These are phyloP conservation scores for Epirrita christyi DNA, from an alignment of 2,888 invertebrate genomes.

Conservation along the genomic window DNA sequence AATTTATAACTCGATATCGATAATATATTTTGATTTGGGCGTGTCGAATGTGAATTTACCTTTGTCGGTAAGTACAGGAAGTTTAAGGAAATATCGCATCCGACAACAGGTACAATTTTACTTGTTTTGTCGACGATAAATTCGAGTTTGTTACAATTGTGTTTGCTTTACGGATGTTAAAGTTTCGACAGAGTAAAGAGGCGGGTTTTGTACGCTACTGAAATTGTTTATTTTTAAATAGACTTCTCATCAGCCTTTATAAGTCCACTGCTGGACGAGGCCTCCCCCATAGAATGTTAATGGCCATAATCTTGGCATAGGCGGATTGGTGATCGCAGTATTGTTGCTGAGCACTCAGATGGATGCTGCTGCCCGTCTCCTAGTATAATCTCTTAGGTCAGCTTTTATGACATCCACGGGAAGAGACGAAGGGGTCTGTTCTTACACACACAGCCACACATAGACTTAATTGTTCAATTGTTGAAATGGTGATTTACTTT, in stretches of 20 bases:
- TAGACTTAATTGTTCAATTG: constrained; percentile 1
- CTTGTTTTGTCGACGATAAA: constrained; percentile 46
- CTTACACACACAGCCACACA: too few species aligned
- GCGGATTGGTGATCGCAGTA: too few species aligned
- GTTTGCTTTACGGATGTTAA: constrained; percentile 77
- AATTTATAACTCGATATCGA: constrained; percentile 49
- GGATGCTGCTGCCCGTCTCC: too few species aligned
- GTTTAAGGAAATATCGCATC: constrained; percentile 59
- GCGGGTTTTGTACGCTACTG: constrained; percentile 49
- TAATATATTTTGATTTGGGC: constrained; percentile 84
- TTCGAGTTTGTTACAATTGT: constrained; percentile 71
- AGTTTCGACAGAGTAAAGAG: constrained; percentile 50
- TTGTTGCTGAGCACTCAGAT: too few species aligned
- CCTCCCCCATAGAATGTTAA: too few species aligned
- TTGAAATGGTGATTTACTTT: constrained; percentile 21
- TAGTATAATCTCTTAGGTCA: too few species aligned
- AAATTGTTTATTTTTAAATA: constrained; percentile 49
- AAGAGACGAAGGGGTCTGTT: too few species aligned
- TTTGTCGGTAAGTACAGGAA: constrained; percentile 75
- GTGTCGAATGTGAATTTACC: constrained; percentile 70
- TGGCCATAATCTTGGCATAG: too few species aligned
- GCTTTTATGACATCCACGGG: too few species aligned
- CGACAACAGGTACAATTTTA: constrained; percentile 62
- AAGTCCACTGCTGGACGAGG: too few species aligned
- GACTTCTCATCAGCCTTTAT: too few species aligned